Percentiles rank a stretch among this genome's conserved stretches.
These are phyloP conservation scores for Kuschelorhynchus macadamiae DNA, from an alignment of 2,888 invertebrate genomes.

Conservation along the genomic window DNA sequence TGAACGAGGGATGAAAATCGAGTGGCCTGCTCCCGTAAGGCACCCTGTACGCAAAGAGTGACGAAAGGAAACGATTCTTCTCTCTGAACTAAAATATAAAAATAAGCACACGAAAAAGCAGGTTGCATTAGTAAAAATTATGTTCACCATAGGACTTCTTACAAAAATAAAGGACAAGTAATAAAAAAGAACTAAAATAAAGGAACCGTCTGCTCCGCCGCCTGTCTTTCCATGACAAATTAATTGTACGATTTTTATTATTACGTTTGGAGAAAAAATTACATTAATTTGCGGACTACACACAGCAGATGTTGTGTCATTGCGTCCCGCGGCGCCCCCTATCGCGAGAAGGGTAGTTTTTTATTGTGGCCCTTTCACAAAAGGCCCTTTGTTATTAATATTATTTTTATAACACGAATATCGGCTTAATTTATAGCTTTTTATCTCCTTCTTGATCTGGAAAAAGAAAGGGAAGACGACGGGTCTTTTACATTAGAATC, in stretches of 20 bases:
- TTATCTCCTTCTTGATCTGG: slow-evolving; percentile 37
- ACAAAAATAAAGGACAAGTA: slow-evolving; percentile 19
- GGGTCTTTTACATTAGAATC: no score
- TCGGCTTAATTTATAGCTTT: slow-evolving; percentile 53
- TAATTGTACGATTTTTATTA: slow-evolving; percentile 44
- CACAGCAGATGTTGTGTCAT: slow-evolving; percentile 66
- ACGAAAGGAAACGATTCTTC: no score
- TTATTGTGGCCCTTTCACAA: slow-evolving; percentile 61
- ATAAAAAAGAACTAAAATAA: slow-evolving; percentile 19
- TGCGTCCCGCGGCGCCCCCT: slow-evolving; percentile 61
- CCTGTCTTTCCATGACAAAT: slow-evolving; percentile 46
- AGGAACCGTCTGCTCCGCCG: slow-evolving; percentile 27
- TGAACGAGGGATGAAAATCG: no score
- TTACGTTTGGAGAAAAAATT: slow-evolving; percentile 43
- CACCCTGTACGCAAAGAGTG: no score
- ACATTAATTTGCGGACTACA: slow-evolving; percentile 62
- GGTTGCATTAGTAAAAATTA: slow-evolving; percentile 15
- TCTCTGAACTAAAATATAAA: no score
- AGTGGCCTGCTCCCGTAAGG: no score
- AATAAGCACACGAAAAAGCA: neutral
- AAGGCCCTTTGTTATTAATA: slow-evolving; percentile 64
- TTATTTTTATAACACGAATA: slow-evolving; percentile 60
- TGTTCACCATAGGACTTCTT: slow-evolving; percentile 18
- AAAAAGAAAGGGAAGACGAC: neutral
- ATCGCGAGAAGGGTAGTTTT: slow-evolving; percentile 61